Percentiles rank a stretch among this genome's conserved stretches.
These are phyloP conservation scores for Chrysolina americana DNA, from an alignment of 2,888 invertebrate species.

Conservation along the genomic window DNA sequence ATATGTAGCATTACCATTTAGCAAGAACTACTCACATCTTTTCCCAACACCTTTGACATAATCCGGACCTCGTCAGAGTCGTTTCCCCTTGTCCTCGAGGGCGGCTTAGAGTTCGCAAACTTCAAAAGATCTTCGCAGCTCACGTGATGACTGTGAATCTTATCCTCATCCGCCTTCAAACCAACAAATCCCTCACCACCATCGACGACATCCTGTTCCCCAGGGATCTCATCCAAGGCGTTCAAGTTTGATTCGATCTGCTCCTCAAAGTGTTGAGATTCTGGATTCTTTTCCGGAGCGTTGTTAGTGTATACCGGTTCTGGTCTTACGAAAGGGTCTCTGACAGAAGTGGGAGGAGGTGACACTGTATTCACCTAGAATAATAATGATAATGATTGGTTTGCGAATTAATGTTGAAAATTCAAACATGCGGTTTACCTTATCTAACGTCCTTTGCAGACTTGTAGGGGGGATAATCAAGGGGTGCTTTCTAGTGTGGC, in stretches of 20 bases:
- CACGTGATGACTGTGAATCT: conserved; percentile 79
- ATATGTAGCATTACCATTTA: not conserved
- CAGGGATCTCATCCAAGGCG: conserved; percentile 73
- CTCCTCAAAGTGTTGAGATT: conserved; percentile 73
- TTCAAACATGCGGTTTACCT: conserved; percentile 53
- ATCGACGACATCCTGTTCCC: conserved; percentile 61
- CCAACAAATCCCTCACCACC: conserved; percentile 46
- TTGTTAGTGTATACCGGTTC: conserved; percentile 64
- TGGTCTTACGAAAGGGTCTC: conserved; percentile 56
- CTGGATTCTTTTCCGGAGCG: conserved; percentile 65
- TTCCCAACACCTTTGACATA: conserved; percentile 89
- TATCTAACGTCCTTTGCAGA: conserved; percentile 75
- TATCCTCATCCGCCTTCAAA: conserved; percentile 53
- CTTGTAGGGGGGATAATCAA: conserved; percentile 80
- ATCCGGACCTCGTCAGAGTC: conserved; percentile 94
- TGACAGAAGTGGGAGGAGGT: conserved; percentile 54
- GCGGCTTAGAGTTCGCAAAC: conserved; percentile 88
- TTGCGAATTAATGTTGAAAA: not conserved
- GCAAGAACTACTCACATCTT: conserved; percentile 73
- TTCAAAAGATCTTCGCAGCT: conserved; percentile 93
- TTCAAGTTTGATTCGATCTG: conserved; percentile 76
- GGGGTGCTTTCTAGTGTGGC: conserved; percentile 87
- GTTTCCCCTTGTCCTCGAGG: conserved; percentile 85
- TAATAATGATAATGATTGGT: not conserved
- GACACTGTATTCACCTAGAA: conserved; percentile 68